Base-by-base conservation (phyloP, 2,888 invertebrate species). In the Saturnia japonica region DNA sequence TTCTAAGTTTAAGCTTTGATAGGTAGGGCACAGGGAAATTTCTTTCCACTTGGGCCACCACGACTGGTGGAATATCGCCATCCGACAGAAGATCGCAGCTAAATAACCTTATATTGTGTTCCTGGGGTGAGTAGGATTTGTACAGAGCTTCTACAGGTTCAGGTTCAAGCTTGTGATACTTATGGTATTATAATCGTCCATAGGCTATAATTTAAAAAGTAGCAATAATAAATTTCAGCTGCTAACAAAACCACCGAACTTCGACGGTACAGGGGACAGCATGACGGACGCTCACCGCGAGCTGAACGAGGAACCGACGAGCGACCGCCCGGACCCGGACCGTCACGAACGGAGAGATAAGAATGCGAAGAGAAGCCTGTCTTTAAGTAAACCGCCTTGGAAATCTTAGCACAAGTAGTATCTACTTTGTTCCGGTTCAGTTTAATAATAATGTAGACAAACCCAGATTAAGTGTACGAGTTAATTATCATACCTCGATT, bases 201-300 rank as follows among this genome's bases (percentile, higher is more conserved):
- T n/a, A n/a, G n/a, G n/a, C n/a, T n/a, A n/a, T 2, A 43, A 43
- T 12, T 7, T 43, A 90, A 80, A 75, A 90, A 90, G 94, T 93
- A 79, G 83, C 74, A 74, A 25, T 40, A 0, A 16, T 57, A 74
- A 74, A 75, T 73, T 74, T 0, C 85, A 95, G 95, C 82, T 95
- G 16, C 84, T 95, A 22, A 93, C 93, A 25, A 95, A 95, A 79
- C 94, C 95, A 0, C 93, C 95, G 6, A 77, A 72, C 71, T 68
- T 88, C n/a, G 85, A 84, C 68, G 82, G 80, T 57, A 77, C 80
- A 47, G 83, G 80, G 0, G 86, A 82, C 73, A 54, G 70, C 43
- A 69, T 72, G 2, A 71, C 64, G 57, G 70, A 72, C 74, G 12
- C 74, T 0, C 70, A 68, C 7, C 78, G 75, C 2, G 74, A 76